Evolutionary conservation across 2,113 vertebrate genomes (phyloP).

Genomic region (Saccopteryx leptura): DNA sequence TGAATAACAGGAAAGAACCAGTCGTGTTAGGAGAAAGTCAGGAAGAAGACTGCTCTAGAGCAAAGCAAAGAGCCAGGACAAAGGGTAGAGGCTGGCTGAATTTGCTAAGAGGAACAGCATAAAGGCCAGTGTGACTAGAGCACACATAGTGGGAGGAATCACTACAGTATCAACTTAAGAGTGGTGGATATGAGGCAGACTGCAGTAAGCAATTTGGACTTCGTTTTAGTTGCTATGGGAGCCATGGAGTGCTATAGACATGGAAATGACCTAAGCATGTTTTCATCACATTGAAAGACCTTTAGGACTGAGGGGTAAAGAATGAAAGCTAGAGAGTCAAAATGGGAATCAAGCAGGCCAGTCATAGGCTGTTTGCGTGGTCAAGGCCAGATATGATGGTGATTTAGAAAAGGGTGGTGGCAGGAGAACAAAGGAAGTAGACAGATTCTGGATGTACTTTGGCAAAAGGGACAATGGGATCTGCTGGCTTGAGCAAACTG

Average conservation of each 20-base stretch:
- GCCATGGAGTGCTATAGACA: not conserved
- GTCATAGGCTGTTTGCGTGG: not conserved
- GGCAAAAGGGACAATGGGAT: not conserved
- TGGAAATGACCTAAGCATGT: not conserved
- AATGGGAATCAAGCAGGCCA: not conserved
- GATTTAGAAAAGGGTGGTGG: not conserved
- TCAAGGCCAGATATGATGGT: not conserved
- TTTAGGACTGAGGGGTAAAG: not conserved
- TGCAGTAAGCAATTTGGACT: not conserved
- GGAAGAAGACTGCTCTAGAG: not conserved
- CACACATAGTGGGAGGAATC: not conserved
- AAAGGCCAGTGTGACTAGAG: not conserved
- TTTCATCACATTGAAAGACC: not conserved
- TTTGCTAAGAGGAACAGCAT: not conserved
- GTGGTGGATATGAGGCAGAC: not conserved
- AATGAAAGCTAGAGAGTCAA: not conserved
- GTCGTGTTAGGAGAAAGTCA: not conserved
- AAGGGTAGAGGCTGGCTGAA: not conserved
- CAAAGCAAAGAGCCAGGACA: not conserved
- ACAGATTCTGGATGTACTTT: not conserved
- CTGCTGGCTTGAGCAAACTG: not conserved
- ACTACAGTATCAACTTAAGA: not conserved
- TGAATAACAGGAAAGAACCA: constrained; percentile 44
- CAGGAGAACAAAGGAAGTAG: not conserved
- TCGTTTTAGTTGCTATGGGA: not conserved